Evolutionary conservation across 2,888 invertebrate genomes (phyloP).

Genomic region (Dasypolia templi): DNA sequence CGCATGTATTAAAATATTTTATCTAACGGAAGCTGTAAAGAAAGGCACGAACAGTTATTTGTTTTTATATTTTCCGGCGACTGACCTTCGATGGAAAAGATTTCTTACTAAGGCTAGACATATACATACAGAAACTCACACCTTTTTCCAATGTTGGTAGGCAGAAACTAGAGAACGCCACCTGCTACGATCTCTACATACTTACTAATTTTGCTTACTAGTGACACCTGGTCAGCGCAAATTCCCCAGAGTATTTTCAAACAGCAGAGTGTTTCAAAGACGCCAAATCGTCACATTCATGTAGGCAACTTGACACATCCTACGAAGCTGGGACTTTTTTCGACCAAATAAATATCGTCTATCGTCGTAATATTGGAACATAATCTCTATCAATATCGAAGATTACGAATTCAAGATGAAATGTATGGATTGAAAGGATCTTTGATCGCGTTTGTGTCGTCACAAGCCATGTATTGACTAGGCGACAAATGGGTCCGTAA

Average conservation of each 20-base stretch:
- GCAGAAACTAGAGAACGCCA: not conserved
- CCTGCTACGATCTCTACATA: not conserved
- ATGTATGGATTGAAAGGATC: not conserved
- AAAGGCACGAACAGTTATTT: slow-evolving; percentile 12
- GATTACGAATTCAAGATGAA: slow-evolving; percentile 2
- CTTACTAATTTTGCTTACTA: not conserved
- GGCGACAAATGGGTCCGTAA: not conserved
- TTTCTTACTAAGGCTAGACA: not conserved
- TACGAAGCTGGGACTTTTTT: not conserved
- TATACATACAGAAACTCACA: not conserved
- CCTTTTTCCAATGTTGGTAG: not conserved
- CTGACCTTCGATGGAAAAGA: slow-evolving; percentile 19
- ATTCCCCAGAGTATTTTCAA: not conserved
- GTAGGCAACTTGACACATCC: not conserved
- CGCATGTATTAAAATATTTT: slow-evolving; percentile 40
- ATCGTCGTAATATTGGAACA: slow-evolving; percentile 5
- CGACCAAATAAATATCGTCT: not conserved
- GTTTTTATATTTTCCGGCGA: slow-evolving; percentile 37
- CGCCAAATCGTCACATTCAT: not conserved
- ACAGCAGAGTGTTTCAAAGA: not conserved
- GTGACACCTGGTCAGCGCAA: not conserved
- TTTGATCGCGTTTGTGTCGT: not conserved
- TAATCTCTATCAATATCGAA: slow-evolving; percentile 21
- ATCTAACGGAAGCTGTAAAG: slow-evolving; percentile 46
- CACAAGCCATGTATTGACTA: not conserved